Conservation (phyloP, 2,888 invertebrate species). For the Hoplodrina blanda region DNA sequence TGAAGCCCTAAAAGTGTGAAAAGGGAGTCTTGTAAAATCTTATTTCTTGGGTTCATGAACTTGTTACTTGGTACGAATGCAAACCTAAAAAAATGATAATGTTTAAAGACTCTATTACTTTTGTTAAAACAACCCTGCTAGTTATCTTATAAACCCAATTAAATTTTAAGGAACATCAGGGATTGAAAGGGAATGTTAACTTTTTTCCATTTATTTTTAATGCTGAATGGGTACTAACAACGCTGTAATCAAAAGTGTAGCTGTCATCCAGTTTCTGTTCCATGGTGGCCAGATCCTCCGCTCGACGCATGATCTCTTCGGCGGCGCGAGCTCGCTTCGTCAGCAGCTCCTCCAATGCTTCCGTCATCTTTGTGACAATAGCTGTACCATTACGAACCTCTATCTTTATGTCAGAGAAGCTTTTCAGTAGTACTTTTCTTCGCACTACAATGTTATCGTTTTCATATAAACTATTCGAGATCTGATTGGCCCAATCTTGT, state of each 20-base stretch:
- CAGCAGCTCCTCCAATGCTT: constrained; percentile 76
- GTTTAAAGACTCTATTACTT: no score
- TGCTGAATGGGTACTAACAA: constrained; percentile 72
- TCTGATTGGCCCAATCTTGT: constrained; percentile 80
- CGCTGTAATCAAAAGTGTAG: constrained; percentile 79
- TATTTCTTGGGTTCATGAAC: no score
- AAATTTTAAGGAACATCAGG: neutral
- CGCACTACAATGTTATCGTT: constrained; percentile 80
- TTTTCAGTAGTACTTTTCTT: constrained; percentile 74
- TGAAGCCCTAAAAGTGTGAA: no score
- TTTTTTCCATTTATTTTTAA: neutral
- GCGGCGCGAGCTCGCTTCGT: constrained; percentile 77
- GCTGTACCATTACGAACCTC: constrained; percentile 79
- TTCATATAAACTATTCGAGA: constrained; percentile 75
- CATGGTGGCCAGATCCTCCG: constrained; percentile 76
- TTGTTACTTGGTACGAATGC: no score
- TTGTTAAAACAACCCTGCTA: no score
- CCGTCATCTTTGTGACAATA: constrained; percentile 80
- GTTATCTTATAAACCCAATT: neutral
- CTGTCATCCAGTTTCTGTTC: constrained; percentile 64
- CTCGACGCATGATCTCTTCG: constrained; percentile 81
- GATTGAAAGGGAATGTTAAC: neutral
- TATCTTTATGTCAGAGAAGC: constrained; percentile 77
- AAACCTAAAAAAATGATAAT: no score
- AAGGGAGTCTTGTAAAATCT: no score